phyloP scores from a whole-genome alignment of 2,888 invertebrate species.

The Dolichomitus sp. region DNA sequence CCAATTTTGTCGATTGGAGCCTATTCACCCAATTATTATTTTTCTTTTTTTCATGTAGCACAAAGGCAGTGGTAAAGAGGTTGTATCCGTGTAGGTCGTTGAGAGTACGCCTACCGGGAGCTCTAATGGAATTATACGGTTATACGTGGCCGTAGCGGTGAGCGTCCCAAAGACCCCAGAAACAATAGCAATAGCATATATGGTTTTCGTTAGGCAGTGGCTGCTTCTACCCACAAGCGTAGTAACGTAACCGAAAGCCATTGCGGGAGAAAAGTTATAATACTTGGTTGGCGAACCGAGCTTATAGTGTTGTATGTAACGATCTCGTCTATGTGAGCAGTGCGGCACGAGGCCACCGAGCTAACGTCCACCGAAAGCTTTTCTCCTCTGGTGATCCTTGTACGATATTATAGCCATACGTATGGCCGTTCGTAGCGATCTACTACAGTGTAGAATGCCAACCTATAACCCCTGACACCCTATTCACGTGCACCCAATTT shows the following conservation, averaged over 20 bases:
- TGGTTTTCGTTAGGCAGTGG: conserved; percentile 51
- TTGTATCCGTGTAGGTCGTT: conserved; percentile 5
- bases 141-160: conserved; percentile 32
- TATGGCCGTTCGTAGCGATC: conserved; percentile 5
- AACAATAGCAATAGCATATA: conserved; percentile 55
- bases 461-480: conserved; percentile 41
- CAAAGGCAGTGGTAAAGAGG: neutral
- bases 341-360: neutral
- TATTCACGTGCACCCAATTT: conserved; percentile 19
- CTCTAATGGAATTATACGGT: conserved; percentile 78
- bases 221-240: conserved; percentile 42
- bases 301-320: conserved; percentile 35
- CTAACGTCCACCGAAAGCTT: conserved; percentile 48
- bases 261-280: conserved; percentile 56
- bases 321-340: conserved; percentile 21
- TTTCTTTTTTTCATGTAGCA: too few species aligned
- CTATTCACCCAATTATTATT: too few species aligned
- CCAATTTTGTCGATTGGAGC: too few species aligned
- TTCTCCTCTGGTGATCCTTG: conserved; percentile 48
- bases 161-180: conserved; percentile 37
- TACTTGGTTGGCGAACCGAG: conserved; percentile 38
- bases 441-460: conserved; percentile 34
- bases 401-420: conserved; percentile 19
- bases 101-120: conserved; percentile 40
- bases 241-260: conserved; percentile 48